Base-by-base conservation (phyloP, 35 echinoderm and acorn worm genomes). In the Stichopus chloronotus region DNA sequence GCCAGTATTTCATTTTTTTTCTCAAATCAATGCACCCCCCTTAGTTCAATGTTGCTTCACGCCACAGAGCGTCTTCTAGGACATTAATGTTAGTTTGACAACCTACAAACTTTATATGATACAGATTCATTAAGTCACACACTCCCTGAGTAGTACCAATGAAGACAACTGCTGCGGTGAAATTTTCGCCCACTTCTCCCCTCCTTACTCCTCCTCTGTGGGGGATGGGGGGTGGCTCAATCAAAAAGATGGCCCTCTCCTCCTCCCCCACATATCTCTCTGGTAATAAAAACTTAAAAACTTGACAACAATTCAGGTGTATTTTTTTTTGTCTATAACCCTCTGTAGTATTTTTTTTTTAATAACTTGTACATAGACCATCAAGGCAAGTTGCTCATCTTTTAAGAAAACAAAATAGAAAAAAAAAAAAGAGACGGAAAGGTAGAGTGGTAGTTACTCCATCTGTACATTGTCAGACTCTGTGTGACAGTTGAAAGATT, bases 21-120 rank as follows among this genome's bases (percentile, higher is more conserved):
- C 52, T 88, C 57, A 58, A 63, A 89, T 89, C 87, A 88, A 88
- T 24, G 58, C 54, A 52, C 55, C 60, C 60, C 87, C 25, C 55
- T 19, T 83, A 30, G 65, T 89, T 24, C 65, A 60, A 17, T 89
- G 59, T 58, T n/a, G 19, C 23, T 20, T 71, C 87, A 89, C 87
- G 87, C 87, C 21, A 69, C 86, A 89, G 87, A 30, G 87, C 87
- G 59, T 72, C 87, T 89, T 89, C 87, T 89, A 52, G 87, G 87
- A 89, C 87, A 89, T 89, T 89, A 89, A 89, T 89, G 87, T 72
- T 89, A 63, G 87, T 89, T 89, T 89, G 87, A 89, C 87, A 89
- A 89, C 87, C 60, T 89, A 89, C 87, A 89, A 89, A 89, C 87
- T 89, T 89, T 71, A 89, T 89, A 89, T 89, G 71, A 89, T 89